These are phyloP conservation scores for Sicus ferrugineus DNA, from an alignment of 2,888 invertebrate genomes.

Conservation along the genomic window DNA sequence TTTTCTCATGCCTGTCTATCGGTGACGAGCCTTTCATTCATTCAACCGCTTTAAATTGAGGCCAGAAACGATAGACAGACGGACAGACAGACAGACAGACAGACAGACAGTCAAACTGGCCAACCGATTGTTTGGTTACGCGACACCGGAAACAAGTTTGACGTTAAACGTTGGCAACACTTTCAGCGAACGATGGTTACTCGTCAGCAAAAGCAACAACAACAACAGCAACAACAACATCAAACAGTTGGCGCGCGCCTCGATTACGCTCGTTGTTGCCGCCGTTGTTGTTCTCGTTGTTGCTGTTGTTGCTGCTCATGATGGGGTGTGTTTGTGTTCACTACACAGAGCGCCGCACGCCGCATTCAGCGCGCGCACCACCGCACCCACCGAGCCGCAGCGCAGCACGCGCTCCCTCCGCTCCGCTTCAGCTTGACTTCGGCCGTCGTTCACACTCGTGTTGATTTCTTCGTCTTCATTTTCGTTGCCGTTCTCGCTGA, in stretches of 20 bases:
- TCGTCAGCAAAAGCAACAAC: conserved; percentile 16
- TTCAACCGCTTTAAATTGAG: neutral
- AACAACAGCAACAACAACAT: conserved; percentile 11
- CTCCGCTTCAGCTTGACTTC: neutral
- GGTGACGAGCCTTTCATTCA: neutral
- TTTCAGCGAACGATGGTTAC: conserved; percentile 10
- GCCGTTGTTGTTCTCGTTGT: conserved; percentile 39
- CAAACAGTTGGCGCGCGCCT: conserved; percentile 32
- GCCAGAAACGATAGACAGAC: neutral
- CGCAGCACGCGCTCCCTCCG: neutral
- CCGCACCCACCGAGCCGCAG: no score
- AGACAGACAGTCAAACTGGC: neutral
- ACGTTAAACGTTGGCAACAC: conserved; percentile 30
- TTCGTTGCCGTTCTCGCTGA: neutral
- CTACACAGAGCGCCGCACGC: no score
- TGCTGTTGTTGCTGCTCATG: conserved; percentile 27
- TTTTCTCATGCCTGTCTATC: neutral
- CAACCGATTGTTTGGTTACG: neutral
- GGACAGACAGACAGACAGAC: neutral
- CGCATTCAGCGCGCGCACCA: neutral
- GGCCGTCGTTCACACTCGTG: neutral
- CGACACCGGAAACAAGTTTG: conserved; percentile 33
- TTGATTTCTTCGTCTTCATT: neutral
- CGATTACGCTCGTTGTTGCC: neutral
- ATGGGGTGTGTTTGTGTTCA: conserved; percentile 19